These are phyloP conservation scores for Nymphicus hollandicus DNA, from an alignment of 2,113 vertebrate species.

Conservation along the genomic window DNA sequence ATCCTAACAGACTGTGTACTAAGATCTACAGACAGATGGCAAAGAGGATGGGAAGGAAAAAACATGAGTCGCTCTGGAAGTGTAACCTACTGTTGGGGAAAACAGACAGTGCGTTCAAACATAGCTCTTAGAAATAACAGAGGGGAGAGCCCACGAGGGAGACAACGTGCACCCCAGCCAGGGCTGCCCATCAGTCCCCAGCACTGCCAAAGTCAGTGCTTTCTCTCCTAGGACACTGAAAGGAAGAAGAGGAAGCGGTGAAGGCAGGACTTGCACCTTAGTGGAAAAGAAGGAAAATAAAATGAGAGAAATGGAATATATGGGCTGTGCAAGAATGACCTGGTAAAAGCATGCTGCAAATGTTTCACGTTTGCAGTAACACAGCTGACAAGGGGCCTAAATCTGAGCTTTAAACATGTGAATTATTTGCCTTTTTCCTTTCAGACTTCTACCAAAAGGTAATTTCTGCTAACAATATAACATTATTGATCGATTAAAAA, in stretches of 20 bases:
- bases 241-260: not conserved
- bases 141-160: rapidly evolving
- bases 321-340: not conserved
- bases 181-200: not conserved
- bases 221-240: not conserved
- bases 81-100: not conserved
- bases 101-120: not conserved
- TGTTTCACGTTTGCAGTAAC: not conserved
- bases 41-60: conserved; percentile 31
- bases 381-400: not conserved
- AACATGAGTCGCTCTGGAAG: not conserved
- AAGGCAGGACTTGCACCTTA: not conserved
- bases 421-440: not conserved
- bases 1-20: conserved; percentile 2
- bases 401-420: not conserved
- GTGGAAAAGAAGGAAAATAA: not conserved
- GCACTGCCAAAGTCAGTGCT: not conserved
- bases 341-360: rapidly evolving
- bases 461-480: not conserved
- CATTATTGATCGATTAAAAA: not conserved
- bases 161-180: rapidly evolving
- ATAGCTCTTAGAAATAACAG: not conserved
- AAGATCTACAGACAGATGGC: conserved; percentile 49
- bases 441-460: not conserved
- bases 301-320: not conserved